Conservation (phyloP, 2,797 vertebrate species). For the Bucorvus abyssinicus region DNA sequence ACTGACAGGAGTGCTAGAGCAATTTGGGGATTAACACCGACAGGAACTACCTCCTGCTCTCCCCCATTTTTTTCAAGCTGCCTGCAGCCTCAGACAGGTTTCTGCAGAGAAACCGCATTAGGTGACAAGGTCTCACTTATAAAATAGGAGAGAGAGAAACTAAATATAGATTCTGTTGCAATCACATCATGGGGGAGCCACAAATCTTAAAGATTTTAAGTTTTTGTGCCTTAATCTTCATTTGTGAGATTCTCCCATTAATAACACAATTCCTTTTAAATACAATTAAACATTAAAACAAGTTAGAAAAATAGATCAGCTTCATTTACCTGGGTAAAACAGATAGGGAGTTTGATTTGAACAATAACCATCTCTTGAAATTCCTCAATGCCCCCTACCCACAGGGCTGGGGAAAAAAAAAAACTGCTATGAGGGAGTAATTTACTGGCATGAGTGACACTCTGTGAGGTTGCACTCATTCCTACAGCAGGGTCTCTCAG, state of each 20-base stretch:
- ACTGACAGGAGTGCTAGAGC: not conserved
- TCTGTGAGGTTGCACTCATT: not conserved
- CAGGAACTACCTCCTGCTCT: not conserved
- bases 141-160: not conserved
- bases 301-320: not conserved
- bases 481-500: rapidly evolving
- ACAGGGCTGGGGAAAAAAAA: not conserved
- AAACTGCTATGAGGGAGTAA: not conserved
- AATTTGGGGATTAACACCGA: not conserved
- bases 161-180: not conserved
- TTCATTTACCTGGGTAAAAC: not conserved
- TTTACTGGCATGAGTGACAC: not conserved
- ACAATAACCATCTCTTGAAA: not conserved
- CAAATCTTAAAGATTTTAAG: not conserved
- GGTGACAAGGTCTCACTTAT: not conserved
- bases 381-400: not conserved
- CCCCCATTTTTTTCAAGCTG: not conserved
- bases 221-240: not conserved
- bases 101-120: not conserved
- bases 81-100: not conserved
- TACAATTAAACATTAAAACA: not conserved
- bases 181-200: not conserved
- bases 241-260: not conserved
- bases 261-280: not conserved
- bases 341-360: not conserved